Base-by-base conservation (phyloP, 1,140 invertebrate species). In the Meteorus sp. region DNA sequence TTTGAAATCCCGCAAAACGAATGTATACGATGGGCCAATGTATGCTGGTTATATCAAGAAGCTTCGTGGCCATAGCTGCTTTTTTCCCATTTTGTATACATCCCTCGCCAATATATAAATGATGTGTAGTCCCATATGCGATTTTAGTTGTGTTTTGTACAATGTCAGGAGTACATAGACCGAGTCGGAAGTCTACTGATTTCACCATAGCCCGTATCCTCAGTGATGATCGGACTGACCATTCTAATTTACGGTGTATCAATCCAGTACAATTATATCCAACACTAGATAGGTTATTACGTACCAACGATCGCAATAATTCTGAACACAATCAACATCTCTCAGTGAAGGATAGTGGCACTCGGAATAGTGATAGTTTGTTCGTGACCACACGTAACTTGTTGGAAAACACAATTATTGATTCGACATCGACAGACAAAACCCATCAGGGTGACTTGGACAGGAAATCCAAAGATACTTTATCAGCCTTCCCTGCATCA, bases 141-240 rank as follows among this genome's bases (percentile, higher is more conserved):
- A 13, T 9, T 41, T 66, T 64, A 71, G 68, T 76, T 59, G 41
- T 27, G 29, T 31, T 43, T 41, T 23, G 48, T 15, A 70, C 66
- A 55, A 79, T 79, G 77, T 76, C 64, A 65, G 69, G 64, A 43
- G 43, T 61, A 53, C 50, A 59, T 8, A 56, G 25, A 35, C 51
- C 50, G n/a, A 31, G 44, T 3, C 50, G 37, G 43, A 23, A 61
- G 43, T 52, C 57, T 27, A 79, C 68, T 37, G 74, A 79, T 44
- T 79, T 79, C 52, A 77, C 75, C 56, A 79, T 77, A 43, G 72
- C 72, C 29, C 62, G 69, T 7, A 77, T 79, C n/a, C 68, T 79
- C 0, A 52, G 70, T 5, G 43, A 67, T 5, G 68, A 71, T 35
- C 2, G 22, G 11, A 35, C 3, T n/a, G 43, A 43, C 3, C 22